These are phyloP conservation scores for Rugalucina vietnamica DNA, from an alignment of 2,888 invertebrate species.

Conservation along the genomic window DNA sequence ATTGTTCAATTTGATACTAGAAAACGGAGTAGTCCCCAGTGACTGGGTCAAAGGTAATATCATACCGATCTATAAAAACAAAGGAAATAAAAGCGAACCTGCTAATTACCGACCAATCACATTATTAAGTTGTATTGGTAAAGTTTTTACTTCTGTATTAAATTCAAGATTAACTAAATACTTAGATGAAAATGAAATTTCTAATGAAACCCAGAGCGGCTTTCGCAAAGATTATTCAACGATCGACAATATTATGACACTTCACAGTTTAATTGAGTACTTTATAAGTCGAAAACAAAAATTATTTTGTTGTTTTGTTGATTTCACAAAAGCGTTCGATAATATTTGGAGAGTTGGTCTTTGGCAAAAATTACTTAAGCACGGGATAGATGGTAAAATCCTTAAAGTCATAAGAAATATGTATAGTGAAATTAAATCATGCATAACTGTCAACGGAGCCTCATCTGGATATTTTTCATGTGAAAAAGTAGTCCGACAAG, in stretches of 20 bases:
- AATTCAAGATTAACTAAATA: not conserved
- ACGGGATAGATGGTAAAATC: not conserved
- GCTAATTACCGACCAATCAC: not conserved
- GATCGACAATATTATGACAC: not conserved
- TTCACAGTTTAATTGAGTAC: not conserved
- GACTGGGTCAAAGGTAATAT: conserved; percentile 1
- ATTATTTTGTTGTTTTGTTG: not conserved
- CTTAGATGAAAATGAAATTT: not conserved
- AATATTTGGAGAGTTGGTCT: not conserved
- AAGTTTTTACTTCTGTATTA: not conserved
- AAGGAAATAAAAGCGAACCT: not conserved
- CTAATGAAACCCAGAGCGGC: not conserved
- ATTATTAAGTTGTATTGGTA: not conserved
- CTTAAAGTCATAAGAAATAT: not conserved
- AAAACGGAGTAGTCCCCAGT: not conserved
- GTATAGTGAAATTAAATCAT: not conserved
- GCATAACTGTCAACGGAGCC: too few relatives aligned
- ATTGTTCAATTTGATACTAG: not conserved
- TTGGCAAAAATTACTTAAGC: not conserved
- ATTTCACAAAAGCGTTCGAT: not conserved
- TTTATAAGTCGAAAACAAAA: not conserved
- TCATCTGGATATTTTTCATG: too few relatives aligned
- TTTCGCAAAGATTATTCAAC: not conserved
- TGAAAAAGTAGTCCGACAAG: too few relatives aligned
- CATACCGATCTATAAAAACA: conserved; percentile 2